phyloP scores from a whole-genome alignment of 1,140 invertebrate genomes.

The Drosophila lacertosa region DNA sequence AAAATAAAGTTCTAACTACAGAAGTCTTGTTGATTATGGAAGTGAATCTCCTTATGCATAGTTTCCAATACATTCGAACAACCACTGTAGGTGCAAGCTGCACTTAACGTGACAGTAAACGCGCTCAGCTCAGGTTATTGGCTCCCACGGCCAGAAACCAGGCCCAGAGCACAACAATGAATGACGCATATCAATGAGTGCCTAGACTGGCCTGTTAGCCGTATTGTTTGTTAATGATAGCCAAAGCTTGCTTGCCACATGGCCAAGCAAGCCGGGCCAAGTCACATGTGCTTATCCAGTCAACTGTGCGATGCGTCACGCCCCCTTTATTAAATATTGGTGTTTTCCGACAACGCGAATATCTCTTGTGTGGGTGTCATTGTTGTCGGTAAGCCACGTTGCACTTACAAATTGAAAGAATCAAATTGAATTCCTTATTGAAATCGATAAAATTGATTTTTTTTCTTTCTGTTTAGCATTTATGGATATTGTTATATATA shows the following conservation, averaged over 20 bases:
- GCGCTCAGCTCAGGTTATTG: constrained; percentile 31
- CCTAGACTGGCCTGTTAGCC: constrained; percentile 30
- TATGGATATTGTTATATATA: no score
- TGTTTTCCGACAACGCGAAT: neutral
- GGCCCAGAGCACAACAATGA: constrained; percentile 25
- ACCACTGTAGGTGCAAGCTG: constrained; percentile 29
- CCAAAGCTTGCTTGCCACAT: constrained; percentile 55
- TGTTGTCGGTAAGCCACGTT: constrained; percentile 11
- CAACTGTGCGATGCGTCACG: neutral
- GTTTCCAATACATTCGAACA: neutral
- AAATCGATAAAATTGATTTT: constrained; percentile 37
- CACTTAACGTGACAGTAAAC: constrained; percentile 29
- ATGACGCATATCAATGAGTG: constrained; percentile 70
- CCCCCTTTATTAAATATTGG: neutral
- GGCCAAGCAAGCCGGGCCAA: constrained; percentile 40
- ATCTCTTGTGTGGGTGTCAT: constrained; percentile 29
- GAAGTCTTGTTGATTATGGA: no score
- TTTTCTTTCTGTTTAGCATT: neutral
- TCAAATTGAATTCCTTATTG: constrained; percentile 40
- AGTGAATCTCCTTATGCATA: no score
- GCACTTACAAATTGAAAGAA: constrained; percentile 18
- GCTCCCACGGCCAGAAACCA: constrained; percentile 55
- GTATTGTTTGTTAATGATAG: constrained; percentile 46
- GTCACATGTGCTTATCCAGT: constrained; percentile 5
- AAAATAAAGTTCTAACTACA: no score